These are phyloP conservation scores for Heterohyrax brucei DNA, from an alignment of 2,797 vertebrate genomes.

Conservation along the genomic window DNA sequence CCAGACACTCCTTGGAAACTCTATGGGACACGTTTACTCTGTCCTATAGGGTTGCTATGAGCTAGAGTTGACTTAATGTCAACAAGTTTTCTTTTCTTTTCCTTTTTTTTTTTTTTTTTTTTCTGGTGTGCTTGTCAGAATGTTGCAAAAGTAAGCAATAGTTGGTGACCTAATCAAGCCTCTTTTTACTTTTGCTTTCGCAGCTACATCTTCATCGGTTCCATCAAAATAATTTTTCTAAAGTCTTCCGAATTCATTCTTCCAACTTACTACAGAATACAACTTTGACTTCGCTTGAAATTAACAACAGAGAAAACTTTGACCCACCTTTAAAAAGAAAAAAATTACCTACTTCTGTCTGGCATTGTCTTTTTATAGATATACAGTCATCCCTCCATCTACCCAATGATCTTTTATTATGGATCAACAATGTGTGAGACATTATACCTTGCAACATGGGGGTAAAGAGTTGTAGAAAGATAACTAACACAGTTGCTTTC, in stretches of 20 bases:
- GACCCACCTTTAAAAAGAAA: not conserved
- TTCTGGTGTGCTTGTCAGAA: not conserved
- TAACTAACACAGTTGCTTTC: not conserved
- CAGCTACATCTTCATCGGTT: not conserved
- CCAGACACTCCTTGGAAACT: too few relatives aligned
- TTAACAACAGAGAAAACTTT: not conserved
- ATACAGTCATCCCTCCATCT: not conserved
- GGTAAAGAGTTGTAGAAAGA: not conserved
- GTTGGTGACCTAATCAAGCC: not conserved
- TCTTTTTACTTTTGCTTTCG: conserved; percentile 27
- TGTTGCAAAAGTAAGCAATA: conserved; percentile 24
- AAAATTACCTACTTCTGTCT: not conserved
- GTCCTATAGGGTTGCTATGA: too few relatives aligned
- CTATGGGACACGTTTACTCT: too few relatives aligned
- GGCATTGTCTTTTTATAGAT: conserved; percentile 15
- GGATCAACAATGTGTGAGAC: not conserved
- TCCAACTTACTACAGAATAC: not conserved
- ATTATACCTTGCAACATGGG: not conserved
- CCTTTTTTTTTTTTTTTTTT: too few relatives aligned
- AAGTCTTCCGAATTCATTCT: not conserved
- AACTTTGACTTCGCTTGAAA: not conserved
- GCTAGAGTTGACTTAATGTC: too few relatives aligned
- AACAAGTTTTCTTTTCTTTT: too few relatives aligned
- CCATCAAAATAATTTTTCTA: not conserved
- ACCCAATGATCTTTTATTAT: not conserved